Percentiles rank a stretch among this genome's conserved stretches.
Evolutionary conservation across 2,888 invertebrate species (phyloP).

Genomic region (Hirtodrosophila cameraria): DNA sequence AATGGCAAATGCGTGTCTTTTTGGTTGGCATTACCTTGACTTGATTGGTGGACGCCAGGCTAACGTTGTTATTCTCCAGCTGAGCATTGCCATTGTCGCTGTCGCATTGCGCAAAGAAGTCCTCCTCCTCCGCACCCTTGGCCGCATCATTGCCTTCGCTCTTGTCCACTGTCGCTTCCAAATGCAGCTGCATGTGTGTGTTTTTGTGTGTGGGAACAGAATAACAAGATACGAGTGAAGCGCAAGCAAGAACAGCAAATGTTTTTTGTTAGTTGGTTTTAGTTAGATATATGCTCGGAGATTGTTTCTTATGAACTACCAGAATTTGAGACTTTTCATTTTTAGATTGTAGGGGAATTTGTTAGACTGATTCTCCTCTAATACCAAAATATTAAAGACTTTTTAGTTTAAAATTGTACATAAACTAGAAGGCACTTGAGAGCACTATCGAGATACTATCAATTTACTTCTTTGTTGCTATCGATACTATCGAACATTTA

Average conservation of each 20-base stretch:
- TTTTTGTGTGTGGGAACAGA: conserved; percentile 12
- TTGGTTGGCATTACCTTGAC: conserved; percentile 84
- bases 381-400: too few relatives aligned
- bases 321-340: too few relatives aligned
- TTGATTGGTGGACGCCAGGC: conserved; percentile 78
- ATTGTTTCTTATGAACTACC: too few relatives aligned
- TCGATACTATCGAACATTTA: too few relatives aligned
- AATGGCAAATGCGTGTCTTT: conserved; percentile 30
- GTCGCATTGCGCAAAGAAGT: conserved; percentile 94
- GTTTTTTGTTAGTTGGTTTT: conserved; percentile 27
- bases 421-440: too few relatives aligned
- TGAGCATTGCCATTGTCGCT: conserved; percentile 83
- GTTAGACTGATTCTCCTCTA: too few relatives aligned
- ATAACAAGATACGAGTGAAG: conserved; percentile 31
- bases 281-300: neutral
- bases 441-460: too few relatives aligned
- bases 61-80: conserved; percentile 84
- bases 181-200: conserved; percentile 86
- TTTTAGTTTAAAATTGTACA: too few relatives aligned
- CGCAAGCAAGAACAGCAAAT: conserved; percentile 50
- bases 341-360: too few relatives aligned
- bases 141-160: conserved; percentile 85
- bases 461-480: too few relatives aligned
- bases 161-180: conserved; percentile 88
- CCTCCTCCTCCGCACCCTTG: conserved; percentile 85